A percentile compares a stretch with the other conserved stretches of the same genome.
phyloP scores from a whole-genome alignment of 2,113 vertebrate species.

The Paedocypris sp. region DNA sequence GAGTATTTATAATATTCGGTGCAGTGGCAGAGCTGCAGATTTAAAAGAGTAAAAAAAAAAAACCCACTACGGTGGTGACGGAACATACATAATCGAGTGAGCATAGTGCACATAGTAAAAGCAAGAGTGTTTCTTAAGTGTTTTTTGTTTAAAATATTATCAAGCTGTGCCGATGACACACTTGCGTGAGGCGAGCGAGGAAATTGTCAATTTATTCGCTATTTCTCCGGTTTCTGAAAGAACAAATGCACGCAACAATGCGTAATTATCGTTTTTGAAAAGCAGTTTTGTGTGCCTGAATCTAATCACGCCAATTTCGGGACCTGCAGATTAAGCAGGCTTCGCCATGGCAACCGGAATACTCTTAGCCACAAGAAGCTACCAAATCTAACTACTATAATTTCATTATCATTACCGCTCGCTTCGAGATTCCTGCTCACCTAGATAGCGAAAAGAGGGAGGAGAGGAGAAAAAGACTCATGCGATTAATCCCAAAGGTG shows the following conservation, averaged over 20 bases:
- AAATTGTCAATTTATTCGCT: background rate
- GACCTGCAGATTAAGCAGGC: constrained; percentile 11
- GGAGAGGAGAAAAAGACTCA: background rate
- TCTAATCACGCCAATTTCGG: constrained; percentile 16
- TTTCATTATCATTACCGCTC: constrained; percentile 29
- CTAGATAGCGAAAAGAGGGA: background rate
- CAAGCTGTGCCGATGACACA: background rate
- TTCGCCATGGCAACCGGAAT: constrained; percentile 35
- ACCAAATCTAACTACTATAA: constrained; percentile 28
- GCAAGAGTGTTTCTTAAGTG: background rate
- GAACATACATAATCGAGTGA: too few relatives aligned
- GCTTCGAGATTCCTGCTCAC: background rate
- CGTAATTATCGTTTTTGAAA: background rate
- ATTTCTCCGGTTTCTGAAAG: background rate
- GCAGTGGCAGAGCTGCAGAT: background rate
- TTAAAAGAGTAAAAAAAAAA: too few relatives aligned
- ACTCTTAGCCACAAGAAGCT: constrained; percentile 10
- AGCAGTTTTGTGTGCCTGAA: constrained; percentile 3
- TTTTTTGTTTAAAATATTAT: too few relatives aligned
- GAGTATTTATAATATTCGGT: constrained; percentile 3
- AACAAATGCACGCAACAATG: background rate
- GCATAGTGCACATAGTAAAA: too few relatives aligned
- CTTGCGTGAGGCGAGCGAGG: background rate
- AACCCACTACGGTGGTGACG: too few relatives aligned
- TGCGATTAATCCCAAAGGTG: constrained; percentile 7